Evolutionary conservation across 2,888 invertebrate species (phyloP).

Genomic region (Ptychoptera albimana): DNA sequence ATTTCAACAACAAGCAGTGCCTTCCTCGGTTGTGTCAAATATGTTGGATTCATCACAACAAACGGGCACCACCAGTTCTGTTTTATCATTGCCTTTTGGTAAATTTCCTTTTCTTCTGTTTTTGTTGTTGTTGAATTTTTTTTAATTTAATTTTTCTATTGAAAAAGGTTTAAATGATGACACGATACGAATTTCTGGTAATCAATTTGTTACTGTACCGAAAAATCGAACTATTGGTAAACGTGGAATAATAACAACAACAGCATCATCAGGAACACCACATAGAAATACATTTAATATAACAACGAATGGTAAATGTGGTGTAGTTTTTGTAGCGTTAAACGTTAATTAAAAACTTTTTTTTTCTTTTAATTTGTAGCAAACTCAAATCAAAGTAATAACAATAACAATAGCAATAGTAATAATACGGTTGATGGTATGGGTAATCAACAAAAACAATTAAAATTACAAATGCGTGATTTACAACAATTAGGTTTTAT

Average conservation of each 20-base stretch:
- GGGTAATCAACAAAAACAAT: no score
- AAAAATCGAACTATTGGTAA: constrained; percentile 24
- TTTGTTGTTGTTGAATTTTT: constrained; percentile 1
- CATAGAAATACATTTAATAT: constrained; percentile 28
- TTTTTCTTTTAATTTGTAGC: no score
- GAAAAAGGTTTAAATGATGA: constrained; percentile 39
- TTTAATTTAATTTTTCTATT: constrained; percentile 26
- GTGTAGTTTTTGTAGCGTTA: no score
- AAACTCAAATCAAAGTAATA: background rate
- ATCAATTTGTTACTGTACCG: constrained; percentile 20
- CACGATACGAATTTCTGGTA: constrained; percentile 26
- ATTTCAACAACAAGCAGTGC: constrained; percentile 19
- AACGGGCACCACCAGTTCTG: constrained; percentile 27
- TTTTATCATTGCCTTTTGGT: constrained; percentile 47
- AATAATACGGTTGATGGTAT: background rate
- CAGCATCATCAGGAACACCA: constrained; percentile 9
- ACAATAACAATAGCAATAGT: constrained; percentile 1
- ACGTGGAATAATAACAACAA: constrained; percentile 14
- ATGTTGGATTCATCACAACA: constrained; percentile 23
- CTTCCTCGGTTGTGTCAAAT: constrained; percentile 17
- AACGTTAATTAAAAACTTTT: no score
- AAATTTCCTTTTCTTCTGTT: constrained; percentile 15
- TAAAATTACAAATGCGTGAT: no score
- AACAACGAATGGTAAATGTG: constrained; percentile 22
- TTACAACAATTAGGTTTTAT: no score